Evolutionary conservation across 2,113 vertebrate genomes (phyloP), one percentile per base, ranked within the genome.

Genomic region (Haplochromis burtoni): DNA sequence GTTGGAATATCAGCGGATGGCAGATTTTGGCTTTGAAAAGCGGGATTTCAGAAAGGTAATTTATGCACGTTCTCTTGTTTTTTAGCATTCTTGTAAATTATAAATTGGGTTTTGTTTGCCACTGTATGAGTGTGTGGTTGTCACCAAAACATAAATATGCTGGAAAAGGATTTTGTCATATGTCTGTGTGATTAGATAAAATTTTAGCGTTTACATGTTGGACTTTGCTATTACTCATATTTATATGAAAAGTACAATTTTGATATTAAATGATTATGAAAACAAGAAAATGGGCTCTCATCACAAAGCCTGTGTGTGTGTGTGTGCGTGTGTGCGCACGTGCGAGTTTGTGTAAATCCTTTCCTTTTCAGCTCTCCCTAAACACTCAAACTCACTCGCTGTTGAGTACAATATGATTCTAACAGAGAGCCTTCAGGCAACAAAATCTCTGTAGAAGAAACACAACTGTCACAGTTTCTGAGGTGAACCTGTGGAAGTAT

Each of bases 21-120:
- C 98, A 17, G 98, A 98, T 81, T 95, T 92, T 63, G 97, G 98
- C 94, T 99, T 98, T 92, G 97, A 97, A 80, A 99, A 99, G 91
- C 96, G 98, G 51, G 98, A 99, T 96, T 99, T 99, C 95, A 96
- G 98, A 94, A 99, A 98, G 97, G 98, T 99, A 93, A 10, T 40
- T 78, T 19, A 33, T 47, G 45, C 42, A 16, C 66, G 3, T 16
- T 14, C 35, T 47, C 68, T 47, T 17, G 26, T 8, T 47, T 47
- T 29, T 47, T 19, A 31, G 24, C 42, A 19, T n/a, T 51, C 10
- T n/a, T 49, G 42, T 8, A 49, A 49, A 19, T 11, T 49, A 47
- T 49, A 76, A 26, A 11, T 78, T 49, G 7, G 6, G 24, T 31
- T 31, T 49, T 49, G 16, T 29, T 78, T 78, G 17, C 71, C 10